Conservation (phyloP, 2,888 invertebrate genomes). For the Priocnemis perturbator region DNA sequence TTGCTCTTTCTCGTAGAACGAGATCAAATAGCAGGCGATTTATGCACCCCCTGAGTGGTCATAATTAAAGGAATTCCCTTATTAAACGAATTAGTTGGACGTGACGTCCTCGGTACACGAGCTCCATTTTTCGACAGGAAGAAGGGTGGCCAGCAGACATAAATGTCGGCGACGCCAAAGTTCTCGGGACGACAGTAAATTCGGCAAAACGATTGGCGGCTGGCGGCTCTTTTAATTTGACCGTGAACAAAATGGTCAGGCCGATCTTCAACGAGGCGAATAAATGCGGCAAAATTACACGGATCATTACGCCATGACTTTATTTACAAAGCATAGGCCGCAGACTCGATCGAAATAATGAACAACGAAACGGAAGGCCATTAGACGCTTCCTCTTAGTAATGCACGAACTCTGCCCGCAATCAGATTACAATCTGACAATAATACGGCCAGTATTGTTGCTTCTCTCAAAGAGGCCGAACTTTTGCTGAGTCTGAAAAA, state of each 20-base stretch:
- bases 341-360: constrained; percentile 37
- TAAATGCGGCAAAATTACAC: constrained; percentile 56
- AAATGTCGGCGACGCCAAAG: background rate
- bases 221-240: constrained; percentile 32
- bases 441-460: too few species aligned
- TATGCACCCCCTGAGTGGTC: too few species aligned
- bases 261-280: constrained; percentile 46
- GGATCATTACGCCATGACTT: constrained; percentile 53
- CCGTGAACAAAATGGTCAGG: constrained; percentile 33
- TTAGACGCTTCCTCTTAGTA: constrained; percentile 56
- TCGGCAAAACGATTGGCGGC: constrained; percentile 8
- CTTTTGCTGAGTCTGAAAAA: too few species aligned
- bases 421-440: too few species aligned
- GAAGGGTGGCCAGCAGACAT: too few species aligned
- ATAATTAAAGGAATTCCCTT: too few species aligned
- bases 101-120: too few species aligned
- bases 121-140: too few species aligned
- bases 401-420: constrained; percentile 14
- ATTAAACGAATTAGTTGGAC: too few species aligned
- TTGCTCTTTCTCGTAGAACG: too few species aligned
- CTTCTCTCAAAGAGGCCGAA: too few species aligned
- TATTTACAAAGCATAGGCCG: constrained; percentile 44
- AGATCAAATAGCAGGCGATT: too few species aligned
- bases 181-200: background rate
- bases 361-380: constrained; percentile 52